phyloP scores from a whole-genome alignment of 1,140 invertebrate species.

The Drosophila nebulosa region DNA sequence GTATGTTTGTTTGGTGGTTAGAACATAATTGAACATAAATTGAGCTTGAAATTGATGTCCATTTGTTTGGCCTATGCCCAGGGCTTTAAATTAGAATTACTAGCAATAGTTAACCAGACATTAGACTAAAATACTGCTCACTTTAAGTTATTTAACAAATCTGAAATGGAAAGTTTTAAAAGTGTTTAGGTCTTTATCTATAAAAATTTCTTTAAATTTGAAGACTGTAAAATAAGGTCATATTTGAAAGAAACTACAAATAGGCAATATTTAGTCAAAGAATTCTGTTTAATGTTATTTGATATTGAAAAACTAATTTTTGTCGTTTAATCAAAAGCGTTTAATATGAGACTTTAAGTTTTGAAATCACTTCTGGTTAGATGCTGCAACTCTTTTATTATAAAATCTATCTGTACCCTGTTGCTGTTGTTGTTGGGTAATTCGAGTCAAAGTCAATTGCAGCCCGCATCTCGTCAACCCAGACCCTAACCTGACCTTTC shows the following conservation, averaged over 20 bases:
- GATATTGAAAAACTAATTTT: too few relatives aligned
- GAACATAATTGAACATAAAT: conserved; percentile 64
- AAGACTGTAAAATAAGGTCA: too few relatives aligned
- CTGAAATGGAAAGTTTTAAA: too few relatives aligned
- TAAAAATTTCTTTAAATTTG: too few relatives aligned
- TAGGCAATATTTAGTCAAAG: too few relatives aligned
- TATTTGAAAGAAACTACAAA: too few relatives aligned
- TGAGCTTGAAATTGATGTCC: conserved; percentile 14
- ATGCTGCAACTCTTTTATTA: background rate
- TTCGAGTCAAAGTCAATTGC: conserved; percentile 3
- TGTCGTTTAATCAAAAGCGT: too few relatives aligned
- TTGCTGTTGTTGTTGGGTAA: conserved; percentile 11
- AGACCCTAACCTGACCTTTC: background rate
- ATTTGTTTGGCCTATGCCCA: conserved; percentile 25
- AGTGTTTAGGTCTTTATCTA: too few relatives aligned
- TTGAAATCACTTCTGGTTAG: too few relatives aligned
- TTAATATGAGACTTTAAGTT: too few relatives aligned
- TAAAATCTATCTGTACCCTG: background rate
- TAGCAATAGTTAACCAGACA: background rate
- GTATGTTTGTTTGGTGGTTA: conserved; percentile 24
- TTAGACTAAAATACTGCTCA: background rate
- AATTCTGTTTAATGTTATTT: too few relatives aligned
- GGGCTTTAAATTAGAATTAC: background rate
- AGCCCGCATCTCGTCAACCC: conserved; percentile 27
- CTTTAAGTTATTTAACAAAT: background rate